A percentile compares a stretch with the other conserved stretches of the same genome.
Evolutionary conservation across 2,113 vertebrate genomes (phyloP).

Genomic region (Protobothrops mucrosquamatus): DNA sequence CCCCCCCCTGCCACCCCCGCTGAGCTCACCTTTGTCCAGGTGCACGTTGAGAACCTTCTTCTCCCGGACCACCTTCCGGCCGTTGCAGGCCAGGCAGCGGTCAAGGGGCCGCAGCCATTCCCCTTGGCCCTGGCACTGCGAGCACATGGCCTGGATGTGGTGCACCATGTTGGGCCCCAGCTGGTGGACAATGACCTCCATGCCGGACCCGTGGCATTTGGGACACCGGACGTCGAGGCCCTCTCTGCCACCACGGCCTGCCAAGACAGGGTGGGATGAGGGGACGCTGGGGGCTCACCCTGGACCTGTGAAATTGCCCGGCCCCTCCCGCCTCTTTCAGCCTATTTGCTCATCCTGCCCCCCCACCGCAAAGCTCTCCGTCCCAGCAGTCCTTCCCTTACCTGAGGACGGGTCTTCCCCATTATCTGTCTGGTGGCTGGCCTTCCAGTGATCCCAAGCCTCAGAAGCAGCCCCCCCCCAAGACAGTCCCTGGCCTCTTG

Average conservation of each 20-base stretch:
- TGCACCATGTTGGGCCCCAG: slow-evolving; percentile 63
- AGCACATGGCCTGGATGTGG: slow-evolving; percentile 65
- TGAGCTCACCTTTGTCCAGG: slow-evolving; percentile 65
- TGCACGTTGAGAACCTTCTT: slow-evolving; percentile 66
- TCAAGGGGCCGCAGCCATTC: slow-evolving; percentile 61
- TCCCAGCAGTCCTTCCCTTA: background rate
- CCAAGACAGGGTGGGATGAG: accelerated
- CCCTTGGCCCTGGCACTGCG: slow-evolving; percentile 67
- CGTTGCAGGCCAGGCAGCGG: slow-evolving; percentile 65
- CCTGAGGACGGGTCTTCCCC: background rate
- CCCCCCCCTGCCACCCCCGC: background rate
- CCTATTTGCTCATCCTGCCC: background rate
- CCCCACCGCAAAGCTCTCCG: background rate
- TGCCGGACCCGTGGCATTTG: slow-evolving; percentile 82
- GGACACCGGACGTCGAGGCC: slow-evolving; percentile 79
- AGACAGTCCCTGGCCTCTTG: background rate
- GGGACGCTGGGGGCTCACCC: background rate
- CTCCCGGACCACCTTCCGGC: slow-evolving; percentile 63
- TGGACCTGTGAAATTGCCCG: background rate
- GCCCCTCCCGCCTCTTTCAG: background rate
- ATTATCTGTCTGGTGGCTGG: accelerated
- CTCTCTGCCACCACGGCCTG: slow-evolving; percentile 84
- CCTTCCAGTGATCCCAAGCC: background rate
- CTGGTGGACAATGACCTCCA: slow-evolving; percentile 65
- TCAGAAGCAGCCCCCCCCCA: too few relatives aligned